Evolutionary conservation across 2,888 invertebrate species (phyloP), one percentile per base, ranked within the genome.

Genomic region (Spicauda simplicius): DNA sequence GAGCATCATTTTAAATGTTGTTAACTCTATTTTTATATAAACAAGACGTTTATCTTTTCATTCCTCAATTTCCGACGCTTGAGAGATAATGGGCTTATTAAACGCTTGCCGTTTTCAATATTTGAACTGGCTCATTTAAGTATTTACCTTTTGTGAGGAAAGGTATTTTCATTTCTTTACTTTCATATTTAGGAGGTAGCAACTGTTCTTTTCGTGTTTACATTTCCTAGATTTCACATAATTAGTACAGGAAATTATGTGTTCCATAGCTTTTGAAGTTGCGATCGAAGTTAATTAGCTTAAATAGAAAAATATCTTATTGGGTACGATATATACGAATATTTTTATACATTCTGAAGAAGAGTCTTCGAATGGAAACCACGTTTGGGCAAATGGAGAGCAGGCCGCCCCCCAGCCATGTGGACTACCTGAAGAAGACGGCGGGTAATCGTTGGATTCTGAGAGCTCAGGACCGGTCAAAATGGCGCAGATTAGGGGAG

Each of bases 21-120:
- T 48, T 7, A 48, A 48, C 48, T 48, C 16, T 16, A 48, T 16
- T 48, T 48, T 48, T 25, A 16, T 45, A 2, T 16, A 48, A 48
- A 48, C n/a, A 48, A 48, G 48, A 53, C 52, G 10, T 53, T 53
- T 53, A 53, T 20, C 12, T 53, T n/a, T 53, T 19, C 16, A 18
- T 53, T 53, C 5, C 20, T 53, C 52, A 53, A 48, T 53, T 53
- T 53, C 52, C 52, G 52, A 12, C 52, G 11, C 12, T 18, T 18
- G 18, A 50, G 18, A 50, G 50, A 53, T 19, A 53, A 53, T 53
- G 52, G 19, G 20, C 52, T 20, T 53, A 20, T 19, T 53, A 53
- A 48, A 48, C 48, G 48, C 48, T 16, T 53, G 20, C 19, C 19
- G 19, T 20, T 53, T 19, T 53, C 52, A 53, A 53, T 53, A 53